Percentiles rank a stretch among this genome's conserved stretches.
Conservation (phyloP, 2,888 invertebrate genomes). For the Mesorhabditis spiculigera region DNA sequence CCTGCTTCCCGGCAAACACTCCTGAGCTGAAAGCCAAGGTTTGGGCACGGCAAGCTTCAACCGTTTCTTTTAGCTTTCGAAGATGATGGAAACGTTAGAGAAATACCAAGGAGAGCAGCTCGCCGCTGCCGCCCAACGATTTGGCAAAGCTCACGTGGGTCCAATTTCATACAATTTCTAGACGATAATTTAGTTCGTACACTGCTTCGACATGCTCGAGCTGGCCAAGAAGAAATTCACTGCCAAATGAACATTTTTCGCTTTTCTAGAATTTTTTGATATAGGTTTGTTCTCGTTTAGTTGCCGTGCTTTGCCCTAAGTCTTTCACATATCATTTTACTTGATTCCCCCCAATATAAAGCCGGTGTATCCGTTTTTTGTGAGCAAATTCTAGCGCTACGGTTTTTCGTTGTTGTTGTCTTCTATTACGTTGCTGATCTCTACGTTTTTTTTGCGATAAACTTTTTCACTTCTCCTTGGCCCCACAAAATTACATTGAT, state of each 20-base stretch:
- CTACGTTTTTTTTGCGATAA: too few species aligned
- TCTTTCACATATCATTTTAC: too few species aligned
- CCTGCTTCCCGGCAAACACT: conserved; percentile 78
- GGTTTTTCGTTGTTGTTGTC: too few species aligned
- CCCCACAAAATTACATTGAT: too few species aligned
- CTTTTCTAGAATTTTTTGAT: too few species aligned
- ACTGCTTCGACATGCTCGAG: conserved; percentile 31
- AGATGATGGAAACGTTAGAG: conserved; percentile 41
- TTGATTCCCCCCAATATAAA: too few species aligned
- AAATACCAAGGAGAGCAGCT: conserved; percentile 36
- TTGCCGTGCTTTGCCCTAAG: too few species aligned
- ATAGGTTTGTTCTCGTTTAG: too few species aligned
- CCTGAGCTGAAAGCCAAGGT: conserved; percentile 72
- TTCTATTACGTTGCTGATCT: too few species aligned
- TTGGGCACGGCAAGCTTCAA: background rate
- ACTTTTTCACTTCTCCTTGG: too few species aligned
- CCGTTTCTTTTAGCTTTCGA: conserved; percentile 27
- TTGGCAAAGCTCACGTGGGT: conserved; percentile 32
- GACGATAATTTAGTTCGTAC: conserved; percentile 20
- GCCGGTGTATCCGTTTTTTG: too few species aligned
- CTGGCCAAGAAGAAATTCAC: conserved; percentile 24
- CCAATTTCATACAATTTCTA: background rate
- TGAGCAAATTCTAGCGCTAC: too few species aligned
- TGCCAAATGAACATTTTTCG: background rate
- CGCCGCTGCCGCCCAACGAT: conserved; percentile 17